These are phyloP conservation scores for Strix uralensis DNA, from an alignment of 2,113 vertebrate genomes.

Conservation along the genomic window DNA sequence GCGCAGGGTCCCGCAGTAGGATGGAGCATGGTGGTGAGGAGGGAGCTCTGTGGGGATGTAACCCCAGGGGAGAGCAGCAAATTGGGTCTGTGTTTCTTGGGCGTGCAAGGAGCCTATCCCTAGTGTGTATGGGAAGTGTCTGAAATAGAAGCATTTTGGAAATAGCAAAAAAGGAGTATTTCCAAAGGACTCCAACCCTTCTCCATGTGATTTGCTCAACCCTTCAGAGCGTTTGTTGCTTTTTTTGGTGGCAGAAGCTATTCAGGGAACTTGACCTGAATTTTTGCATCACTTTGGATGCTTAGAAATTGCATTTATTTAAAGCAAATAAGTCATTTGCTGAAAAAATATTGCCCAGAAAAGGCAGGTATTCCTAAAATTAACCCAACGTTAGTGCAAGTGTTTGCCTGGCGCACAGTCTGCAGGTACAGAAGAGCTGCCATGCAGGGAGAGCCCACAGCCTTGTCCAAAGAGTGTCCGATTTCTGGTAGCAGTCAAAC, in stretches of 20 bases:
- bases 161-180: background rate
- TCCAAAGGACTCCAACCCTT: background rate
- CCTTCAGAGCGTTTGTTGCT: background rate
- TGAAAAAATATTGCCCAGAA: background rate
- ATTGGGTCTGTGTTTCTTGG: background rate
- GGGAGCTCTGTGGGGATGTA: background rate
- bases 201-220: background rate
- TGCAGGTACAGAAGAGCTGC: background rate
- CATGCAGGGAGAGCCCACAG: background rate
- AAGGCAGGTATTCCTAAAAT: background rate
- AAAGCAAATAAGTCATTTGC: background rate
- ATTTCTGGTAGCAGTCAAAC: background rate
- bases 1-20: background rate
- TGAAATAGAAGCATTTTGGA: background rate
- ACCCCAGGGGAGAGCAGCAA: background rate
- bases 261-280: constrained; percentile 9
- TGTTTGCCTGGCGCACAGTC: background rate
- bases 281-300: background rate
- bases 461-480: background rate
- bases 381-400: background rate
- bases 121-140: background rate
- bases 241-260: constrained; percentile 4
- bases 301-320: background rate
- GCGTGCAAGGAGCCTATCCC: background rate
- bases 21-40: background rate